Evolutionary conservation across 2,888 invertebrate genomes (phyloP).

Genomic region (Malthinus flaveolus): DNA sequence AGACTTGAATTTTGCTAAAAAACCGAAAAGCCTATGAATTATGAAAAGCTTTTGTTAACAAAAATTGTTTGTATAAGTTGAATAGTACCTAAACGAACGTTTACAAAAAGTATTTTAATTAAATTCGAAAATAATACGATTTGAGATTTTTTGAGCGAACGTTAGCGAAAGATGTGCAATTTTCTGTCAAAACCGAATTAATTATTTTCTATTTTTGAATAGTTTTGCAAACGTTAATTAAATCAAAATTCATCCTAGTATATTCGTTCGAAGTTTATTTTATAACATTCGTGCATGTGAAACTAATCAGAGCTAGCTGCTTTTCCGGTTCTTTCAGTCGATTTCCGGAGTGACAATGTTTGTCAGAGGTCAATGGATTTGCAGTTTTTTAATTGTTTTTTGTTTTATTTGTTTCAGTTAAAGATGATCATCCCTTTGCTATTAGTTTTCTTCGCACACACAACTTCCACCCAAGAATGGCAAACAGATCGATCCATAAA

Average conservation of each 20-base stretch:
- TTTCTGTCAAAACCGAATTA: too few species aligned
- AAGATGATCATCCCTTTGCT: not conserved
- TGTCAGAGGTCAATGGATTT: constrained; percentile 37
- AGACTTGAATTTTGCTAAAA: too few species aligned
- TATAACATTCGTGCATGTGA: constrained; percentile 22
- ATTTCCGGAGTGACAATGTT: constrained; percentile 40
- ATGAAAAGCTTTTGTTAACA: too few species aligned
- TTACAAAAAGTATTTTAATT: too few species aligned
- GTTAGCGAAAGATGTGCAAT: too few species aligned
- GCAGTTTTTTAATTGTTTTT: constrained; percentile 15
- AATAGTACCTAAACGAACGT: too few species aligned
- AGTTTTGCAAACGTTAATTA: not conserved
- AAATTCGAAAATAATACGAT: not conserved
- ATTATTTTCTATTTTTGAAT: not conserved
- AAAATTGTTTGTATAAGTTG: too few species aligned
- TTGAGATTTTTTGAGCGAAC: too few species aligned
- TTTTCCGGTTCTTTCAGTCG: constrained; percentile 41
- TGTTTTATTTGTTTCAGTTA: constrained; percentile 4
- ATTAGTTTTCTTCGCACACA: constrained; percentile 1
- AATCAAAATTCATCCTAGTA: not conserved
- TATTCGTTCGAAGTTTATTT: not conserved
- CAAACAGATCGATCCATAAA: not conserved
- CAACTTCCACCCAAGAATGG: not conserved
- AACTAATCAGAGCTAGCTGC: constrained; percentile 28
- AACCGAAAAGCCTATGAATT: too few species aligned